Conservation (phyloP, 2,888 invertebrate genomes). For the Hymenopus coronatus region DNA sequence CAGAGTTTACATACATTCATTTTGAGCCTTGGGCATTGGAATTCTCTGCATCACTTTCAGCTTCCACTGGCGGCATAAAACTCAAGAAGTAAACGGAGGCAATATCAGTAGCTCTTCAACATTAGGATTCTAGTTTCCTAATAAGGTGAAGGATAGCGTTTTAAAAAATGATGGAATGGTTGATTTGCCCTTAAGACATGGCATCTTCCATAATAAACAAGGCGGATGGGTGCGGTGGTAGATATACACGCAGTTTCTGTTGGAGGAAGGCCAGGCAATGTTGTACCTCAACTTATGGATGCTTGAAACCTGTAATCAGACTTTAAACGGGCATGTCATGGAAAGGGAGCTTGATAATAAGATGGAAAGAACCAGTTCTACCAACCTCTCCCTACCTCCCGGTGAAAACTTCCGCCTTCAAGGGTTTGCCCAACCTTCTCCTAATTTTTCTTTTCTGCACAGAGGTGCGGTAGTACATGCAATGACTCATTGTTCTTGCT, state of each 20-base stretch:
- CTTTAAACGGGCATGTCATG: constrained; percentile 6
- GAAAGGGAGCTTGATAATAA: neutral
- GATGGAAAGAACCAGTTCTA: neutral
- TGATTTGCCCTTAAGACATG: neutral
- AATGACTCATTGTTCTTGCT: neutral
- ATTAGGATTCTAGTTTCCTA: neutral
- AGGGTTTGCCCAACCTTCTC: neutral
- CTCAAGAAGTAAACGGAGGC: too few relatives aligned
- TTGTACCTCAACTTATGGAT: constrained; percentile 1
- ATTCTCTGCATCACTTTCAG: too few relatives aligned
- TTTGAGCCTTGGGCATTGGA: too few relatives aligned
- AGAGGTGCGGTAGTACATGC: neutral
- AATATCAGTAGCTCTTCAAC: neutral
- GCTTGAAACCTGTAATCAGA: constrained; percentile 3
- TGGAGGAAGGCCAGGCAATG: constrained; percentile 2
- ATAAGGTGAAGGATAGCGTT: neutral
- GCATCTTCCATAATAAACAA: neutral
- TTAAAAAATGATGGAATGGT: neutral
- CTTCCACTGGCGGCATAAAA: too few relatives aligned
- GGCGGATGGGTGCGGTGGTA: neutral
- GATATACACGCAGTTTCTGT: neutral
- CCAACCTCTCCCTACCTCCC: neutral
- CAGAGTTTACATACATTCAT: too few relatives aligned
- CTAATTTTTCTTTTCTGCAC: neutral
- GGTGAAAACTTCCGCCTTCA: neutral